Conservation (phyloP, 2,797 vertebrate species). For the Allobates femoralis region DNA sequence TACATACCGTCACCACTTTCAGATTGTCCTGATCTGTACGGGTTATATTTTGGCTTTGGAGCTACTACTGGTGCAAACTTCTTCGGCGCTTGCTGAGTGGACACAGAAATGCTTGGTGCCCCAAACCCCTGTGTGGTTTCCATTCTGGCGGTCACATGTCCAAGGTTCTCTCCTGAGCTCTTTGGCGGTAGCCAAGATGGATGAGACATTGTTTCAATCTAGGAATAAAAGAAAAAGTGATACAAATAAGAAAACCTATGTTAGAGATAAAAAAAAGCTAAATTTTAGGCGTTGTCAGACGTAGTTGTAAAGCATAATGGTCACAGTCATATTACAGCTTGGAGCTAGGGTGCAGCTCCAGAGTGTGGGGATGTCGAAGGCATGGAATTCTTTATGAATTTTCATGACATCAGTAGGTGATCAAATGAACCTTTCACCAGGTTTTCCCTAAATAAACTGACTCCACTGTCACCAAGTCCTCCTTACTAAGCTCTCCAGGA, state of each 20-base stretch:
- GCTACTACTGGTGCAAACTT: conserved; percentile 96
- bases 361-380: too few species aligned
- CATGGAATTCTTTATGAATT: too few species aligned
- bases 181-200: conserved; percentile 88
- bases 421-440: too few species aligned
- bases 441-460: too few species aligned
- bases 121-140: conserved; percentile 93
- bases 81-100: conserved; percentile 93
- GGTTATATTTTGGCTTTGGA: conserved; percentile 97
- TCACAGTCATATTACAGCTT: too few species aligned
- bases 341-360: too few species aligned
- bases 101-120: conserved; percentile 92
- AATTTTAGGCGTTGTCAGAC: neutral
- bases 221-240: conserved; percentile 45
- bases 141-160: conserved; percentile 91
- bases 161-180: conserved; percentile 80
- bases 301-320: too few species aligned
- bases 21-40: conserved; percentile 81
- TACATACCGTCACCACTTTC: conserved; percentile 82
- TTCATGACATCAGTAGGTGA: too few species aligned
- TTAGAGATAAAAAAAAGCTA: neutral
- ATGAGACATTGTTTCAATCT: conserved; percentile 77
- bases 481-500: too few species aligned
- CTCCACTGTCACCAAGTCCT: too few species aligned
- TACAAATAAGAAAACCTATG: neutral